Base-by-base conservation (phyloP, 1,140 invertebrate species). In the Solenopsis fugax region DNA sequence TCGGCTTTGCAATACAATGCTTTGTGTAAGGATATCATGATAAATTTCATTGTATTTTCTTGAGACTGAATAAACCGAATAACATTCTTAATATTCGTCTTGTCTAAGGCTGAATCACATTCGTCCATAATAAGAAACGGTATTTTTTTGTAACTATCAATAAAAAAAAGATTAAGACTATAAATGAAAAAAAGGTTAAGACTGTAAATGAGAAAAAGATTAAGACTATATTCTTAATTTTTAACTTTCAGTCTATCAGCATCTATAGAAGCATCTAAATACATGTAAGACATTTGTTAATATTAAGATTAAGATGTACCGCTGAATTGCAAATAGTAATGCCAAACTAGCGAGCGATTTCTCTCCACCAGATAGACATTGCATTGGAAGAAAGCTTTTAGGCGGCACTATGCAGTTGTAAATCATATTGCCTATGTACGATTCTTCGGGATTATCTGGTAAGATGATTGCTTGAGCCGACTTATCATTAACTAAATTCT, bases 71-170 rank as follows among this genome's bases (percentile, higher is more conserved):
- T 98, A 94, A 97, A 98, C n/a, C 96, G 96, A 3, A 97, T 97
- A 64, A 99, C 98, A 96, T 99, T 99, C 88, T 98, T 97, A 95
- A 99, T 99, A 95, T 99, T 99, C 24, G 98, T 99, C 95, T 99
- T 99, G 95, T 99, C 99, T 81, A 99, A 96, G 87, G 99, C 99
- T 62, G 99, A 99, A 96, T 99, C 99, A 90, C 99, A 98, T 96
- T 99, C 99, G 96, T 99, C 99, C 90, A 99, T 96, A 29, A 99
- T 98, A 96, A 99, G 99, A 95, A 99, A 99, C 21, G 99, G 99
- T 24, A 99, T 98, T 56, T 99, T 98, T 93, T 99, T 98, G 94
- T 98, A 99, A 93, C 98, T 98, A 92, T 12, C 94, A 95, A 48
- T 48, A 3, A 34, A 88, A 80, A 5, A 91, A 45, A 29, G 2